Evolutionary conservation across 2,888 invertebrate genomes (phyloP), one percentile per base, ranked within the genome.

Genomic region (Blastobasis adustella): DNA sequence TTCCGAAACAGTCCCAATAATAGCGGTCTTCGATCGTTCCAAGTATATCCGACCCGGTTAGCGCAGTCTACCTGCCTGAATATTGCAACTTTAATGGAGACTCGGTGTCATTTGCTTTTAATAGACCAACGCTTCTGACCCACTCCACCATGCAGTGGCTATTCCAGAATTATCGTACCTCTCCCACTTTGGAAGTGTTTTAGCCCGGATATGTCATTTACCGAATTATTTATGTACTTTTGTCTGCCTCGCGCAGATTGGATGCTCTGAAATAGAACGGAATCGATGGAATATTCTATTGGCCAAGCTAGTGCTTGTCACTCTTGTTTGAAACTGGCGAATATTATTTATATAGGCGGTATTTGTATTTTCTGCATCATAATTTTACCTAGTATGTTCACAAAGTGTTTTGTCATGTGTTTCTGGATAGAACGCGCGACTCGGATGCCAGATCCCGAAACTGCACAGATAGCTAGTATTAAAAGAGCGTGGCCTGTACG

Each of bases 21-120:
- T 86, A 86, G 84, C 71, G 60, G 73, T n/a, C 67, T 84, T 83
- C 83, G 82, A 87, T 82, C 79, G 79, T 60, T 76, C 82, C 79
- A 69, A 80, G 76, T 84, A 79, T 86, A 87, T 70, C 74, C 76
- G 79, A 79, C 81, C 83, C 69, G 73, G 76, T 76, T 79, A 69
- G 63, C 62, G 54, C 23, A 60, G 69, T 69, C 76, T 73, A 75
- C 76, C 79, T 80, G 78, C 62, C 69, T 67, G 61, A 66, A 68
- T 65, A 64, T 63, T 86, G 79, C 78, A 82, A 79, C 68, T 72
- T 82, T 86, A 88, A 87, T 86, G 81, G 75, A 80, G 60, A 67
- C 72, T 69, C 62, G 69, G 67, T 73, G 76, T 78, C 77, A 74
- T 74, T 78, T 77, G 71, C 76, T 82, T 82, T 82, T 76, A 84